Evolutionary conservation across 2,113 vertebrate species (phyloP).

Genomic region (Rhinoptilus africanus): DNA sequence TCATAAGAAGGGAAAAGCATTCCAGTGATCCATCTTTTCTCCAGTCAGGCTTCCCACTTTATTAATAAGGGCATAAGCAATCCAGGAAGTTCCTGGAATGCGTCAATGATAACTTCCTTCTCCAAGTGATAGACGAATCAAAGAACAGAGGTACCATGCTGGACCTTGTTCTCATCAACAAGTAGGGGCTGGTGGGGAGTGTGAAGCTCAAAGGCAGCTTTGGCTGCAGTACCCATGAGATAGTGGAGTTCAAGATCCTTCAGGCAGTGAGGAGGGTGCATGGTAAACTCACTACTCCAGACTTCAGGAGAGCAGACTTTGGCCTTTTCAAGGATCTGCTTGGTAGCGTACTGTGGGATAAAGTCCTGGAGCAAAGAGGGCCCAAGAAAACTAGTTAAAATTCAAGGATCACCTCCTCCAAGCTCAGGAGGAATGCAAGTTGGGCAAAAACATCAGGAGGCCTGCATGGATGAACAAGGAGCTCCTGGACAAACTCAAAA

Average conservation of each 20-base stretch:
- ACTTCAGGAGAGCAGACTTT: neutral
- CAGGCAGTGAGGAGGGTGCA: neutral
- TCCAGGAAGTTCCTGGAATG: neutral
- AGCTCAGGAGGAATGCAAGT: too few species aligned
- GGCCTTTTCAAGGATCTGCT: neutral
- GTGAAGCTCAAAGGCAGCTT: neutral
- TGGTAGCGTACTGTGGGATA: neutral
- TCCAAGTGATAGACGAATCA: neutral
- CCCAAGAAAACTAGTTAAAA: too few species aligned
- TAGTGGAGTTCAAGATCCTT: neutral
- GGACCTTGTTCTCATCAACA: neutral
- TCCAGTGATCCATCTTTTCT: neutral
- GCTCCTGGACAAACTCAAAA: too few species aligned
- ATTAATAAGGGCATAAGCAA: neutral
- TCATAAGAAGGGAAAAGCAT: neutral
- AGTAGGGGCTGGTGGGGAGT: neutral
- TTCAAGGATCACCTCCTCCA: too few species aligned
- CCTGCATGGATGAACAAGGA: too few species aligned
- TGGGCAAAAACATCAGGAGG: too few species aligned
- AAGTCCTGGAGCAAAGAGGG: too few species aligned
- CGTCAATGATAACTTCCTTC: neutral
- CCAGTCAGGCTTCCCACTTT: neutral
- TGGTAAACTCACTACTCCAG: neutral
- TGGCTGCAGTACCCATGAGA: neutral
- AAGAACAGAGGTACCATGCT: neutral